Evolutionary conservation across 2,113 vertebrate genomes (phyloP), one percentile per base, ranked within the genome.

Genomic region (Chelonoidis abingdonii): DNA sequence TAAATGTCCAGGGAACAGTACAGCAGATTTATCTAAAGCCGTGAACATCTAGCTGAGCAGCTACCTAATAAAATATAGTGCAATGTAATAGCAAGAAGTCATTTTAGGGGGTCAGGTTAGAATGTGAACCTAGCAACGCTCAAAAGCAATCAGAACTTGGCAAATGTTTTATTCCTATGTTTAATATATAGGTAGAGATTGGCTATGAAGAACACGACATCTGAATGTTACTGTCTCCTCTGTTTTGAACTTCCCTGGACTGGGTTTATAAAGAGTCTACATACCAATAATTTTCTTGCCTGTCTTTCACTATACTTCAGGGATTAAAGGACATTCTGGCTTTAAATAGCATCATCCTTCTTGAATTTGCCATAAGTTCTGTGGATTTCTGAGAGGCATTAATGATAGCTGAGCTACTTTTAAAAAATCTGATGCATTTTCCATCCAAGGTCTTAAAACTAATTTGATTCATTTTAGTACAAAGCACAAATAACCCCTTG

Each of bases 61-160:
- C 78, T 44, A n/a, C 4, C 24, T 4, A 0, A 56, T 16, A 24
- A 56, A n/a, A 22, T 52, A 57, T 7, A 52, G 10, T 47, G 24
- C 35, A 44, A 49, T 9, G 35, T 56, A 3, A 29, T 38, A 72
- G 35, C 65, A 72, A 72, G 22, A 78, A 13, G 24, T 44, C 38
- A 47, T 78, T 27, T 7, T 78, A 78, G 24, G 29, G 21, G 6
- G 5, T 11, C 52, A 84, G 85, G 59, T 16, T 69, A 41, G 4
- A 0, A 0, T 25, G 31, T 31, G 53, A 78, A 27, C 25, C 31
- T 35, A 2, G 49, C 0, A 1, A 38, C 41, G 0, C 10, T 25
- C 35, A 52, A 59, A 83, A 59, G 41, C 17, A 11, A 52, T 57
- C 35, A 27, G 56, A 69, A 1, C 54, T 84, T n/a, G 31, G 25